These are phyloP conservation scores for Ceratitis capitata DNA, from an alignment of 1,140 invertebrate genomes.

Conservation along the genomic window DNA sequence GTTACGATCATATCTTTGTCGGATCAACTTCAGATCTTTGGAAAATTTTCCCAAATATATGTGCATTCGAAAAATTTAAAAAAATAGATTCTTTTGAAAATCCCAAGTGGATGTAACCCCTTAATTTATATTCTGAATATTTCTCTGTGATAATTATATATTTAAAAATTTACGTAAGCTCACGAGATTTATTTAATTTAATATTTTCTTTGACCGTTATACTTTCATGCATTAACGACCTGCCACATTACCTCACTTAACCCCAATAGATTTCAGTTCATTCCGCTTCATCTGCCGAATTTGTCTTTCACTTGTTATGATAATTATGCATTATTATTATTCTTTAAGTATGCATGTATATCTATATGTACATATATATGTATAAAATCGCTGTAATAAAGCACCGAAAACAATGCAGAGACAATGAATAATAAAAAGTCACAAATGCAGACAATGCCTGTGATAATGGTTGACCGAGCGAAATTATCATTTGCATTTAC, in stretches of 20 bases:
- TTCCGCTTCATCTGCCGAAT: neutral
- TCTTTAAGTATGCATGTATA: neutral
- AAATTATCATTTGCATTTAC: conserved; percentile 40
- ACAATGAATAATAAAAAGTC: conserved; percentile 26
- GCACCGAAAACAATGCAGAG: neutral
- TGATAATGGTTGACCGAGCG: conserved; percentile 26
- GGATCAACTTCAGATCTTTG: too few relatives aligned
- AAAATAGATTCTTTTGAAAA: too few relatives aligned
- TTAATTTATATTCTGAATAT: too few relatives aligned
- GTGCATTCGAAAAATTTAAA: too few relatives aligned
- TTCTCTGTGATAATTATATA: too few relatives aligned
- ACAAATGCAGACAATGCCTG: conserved; percentile 20
- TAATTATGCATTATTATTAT: neutral
- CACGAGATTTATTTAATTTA: too few relatives aligned
- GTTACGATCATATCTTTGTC: too few relatives aligned
- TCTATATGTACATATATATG: neutral
- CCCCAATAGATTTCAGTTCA: neutral
- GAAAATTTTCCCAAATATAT: too few relatives aligned
- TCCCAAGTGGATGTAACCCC: too few relatives aligned
- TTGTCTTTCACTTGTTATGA: neutral
- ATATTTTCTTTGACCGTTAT: too few relatives aligned
- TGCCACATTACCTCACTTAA: neutral
- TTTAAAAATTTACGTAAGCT: too few relatives aligned
- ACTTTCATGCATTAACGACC: too few relatives aligned
- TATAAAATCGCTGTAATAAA: neutral